Conservation (phyloP, 2,113 vertebrate genomes). For the Odontesthes bonariensis region DNA sequence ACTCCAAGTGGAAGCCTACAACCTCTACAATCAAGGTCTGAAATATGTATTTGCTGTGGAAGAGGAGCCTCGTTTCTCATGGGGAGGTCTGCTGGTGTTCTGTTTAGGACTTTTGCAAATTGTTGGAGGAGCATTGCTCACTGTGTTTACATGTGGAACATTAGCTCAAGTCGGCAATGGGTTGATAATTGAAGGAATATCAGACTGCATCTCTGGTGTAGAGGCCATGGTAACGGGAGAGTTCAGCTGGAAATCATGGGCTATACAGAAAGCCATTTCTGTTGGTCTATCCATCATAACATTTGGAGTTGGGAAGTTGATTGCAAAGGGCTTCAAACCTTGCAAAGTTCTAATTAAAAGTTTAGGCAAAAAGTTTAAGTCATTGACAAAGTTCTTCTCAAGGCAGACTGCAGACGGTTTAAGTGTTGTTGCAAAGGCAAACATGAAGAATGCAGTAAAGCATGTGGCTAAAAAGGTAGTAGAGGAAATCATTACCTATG, state of each 20-base stretch:
- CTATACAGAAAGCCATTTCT: slow-evolving; percentile 29
- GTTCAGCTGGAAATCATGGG: slow-evolving; percentile 49
- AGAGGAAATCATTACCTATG: background rate
- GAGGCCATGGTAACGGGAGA: slow-evolving; percentile 40
- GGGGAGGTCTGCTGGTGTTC: slow-evolving; percentile 23
- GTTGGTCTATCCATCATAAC: slow-evolving; percentile 18
- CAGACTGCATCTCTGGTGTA: slow-evolving; percentile 25
- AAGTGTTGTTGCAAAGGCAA: background rate
- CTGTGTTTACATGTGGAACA: slow-evolving; percentile 20
- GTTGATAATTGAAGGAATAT: slow-evolving; percentile 35
- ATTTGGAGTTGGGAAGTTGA: no score
- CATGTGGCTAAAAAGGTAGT: background rate
- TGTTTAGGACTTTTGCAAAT: slow-evolving; percentile 37
- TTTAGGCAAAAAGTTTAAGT: slow-evolving; percentile 16
- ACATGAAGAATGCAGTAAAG: slow-evolving; percentile 30
- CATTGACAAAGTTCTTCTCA: slow-evolving; percentile 34
- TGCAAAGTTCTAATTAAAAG: slow-evolving; percentile 11
- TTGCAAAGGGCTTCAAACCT: no score
- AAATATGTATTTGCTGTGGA: slow-evolving; percentile 45
- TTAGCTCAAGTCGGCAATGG: slow-evolving; percentile 35
- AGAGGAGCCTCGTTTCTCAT: slow-evolving; percentile 25
- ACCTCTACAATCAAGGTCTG: slow-evolving; percentile 30
- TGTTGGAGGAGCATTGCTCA: slow-evolving; percentile 27
- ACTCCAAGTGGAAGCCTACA: slow-evolving; percentile 28
- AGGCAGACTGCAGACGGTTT: slow-evolving; percentile 18